These are phyloP conservation scores for Caloenas nicobarica DNA, from an alignment of 2,113 vertebrate genomes.

Conservation along the genomic window DNA sequence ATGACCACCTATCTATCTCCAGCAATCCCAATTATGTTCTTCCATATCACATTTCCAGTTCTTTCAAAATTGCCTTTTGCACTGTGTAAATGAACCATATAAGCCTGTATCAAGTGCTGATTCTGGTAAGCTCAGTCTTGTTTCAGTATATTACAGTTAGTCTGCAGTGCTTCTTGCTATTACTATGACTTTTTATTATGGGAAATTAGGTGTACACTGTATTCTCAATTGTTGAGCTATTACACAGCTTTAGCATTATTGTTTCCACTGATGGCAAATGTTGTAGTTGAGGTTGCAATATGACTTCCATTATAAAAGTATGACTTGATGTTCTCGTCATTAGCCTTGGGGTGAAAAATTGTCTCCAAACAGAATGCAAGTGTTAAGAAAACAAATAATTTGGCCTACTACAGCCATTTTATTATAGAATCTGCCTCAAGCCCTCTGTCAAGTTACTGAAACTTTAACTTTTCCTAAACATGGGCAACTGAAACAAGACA, in stretches of 20 bases:
- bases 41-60: constrained; percentile 1
- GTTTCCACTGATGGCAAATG: not conserved
- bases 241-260: not conserved
- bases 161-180: not conserved
- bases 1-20: not conserved
- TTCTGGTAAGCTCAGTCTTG: not conserved
- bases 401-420: not conserved
- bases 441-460: not conserved
- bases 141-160: not conserved
- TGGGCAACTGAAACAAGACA: not conserved
- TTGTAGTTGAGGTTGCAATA: not conserved
- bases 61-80: constrained; percentile 21
- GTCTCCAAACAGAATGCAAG: not conserved
- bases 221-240: not conserved
- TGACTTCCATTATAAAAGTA: not conserved
- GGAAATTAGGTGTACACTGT: not conserved
- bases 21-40: not conserved
- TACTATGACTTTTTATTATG: not conserved
- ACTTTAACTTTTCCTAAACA: not conserved
- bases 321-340: fast-evolving
- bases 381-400: not conserved
- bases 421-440: not conserved
- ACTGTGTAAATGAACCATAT: not conserved
- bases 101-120: not conserved
- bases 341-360: not conserved